phyloP scores from a whole-genome alignment of 1,140 invertebrate genomes.

The Dolichoris vasculosae region DNA sequence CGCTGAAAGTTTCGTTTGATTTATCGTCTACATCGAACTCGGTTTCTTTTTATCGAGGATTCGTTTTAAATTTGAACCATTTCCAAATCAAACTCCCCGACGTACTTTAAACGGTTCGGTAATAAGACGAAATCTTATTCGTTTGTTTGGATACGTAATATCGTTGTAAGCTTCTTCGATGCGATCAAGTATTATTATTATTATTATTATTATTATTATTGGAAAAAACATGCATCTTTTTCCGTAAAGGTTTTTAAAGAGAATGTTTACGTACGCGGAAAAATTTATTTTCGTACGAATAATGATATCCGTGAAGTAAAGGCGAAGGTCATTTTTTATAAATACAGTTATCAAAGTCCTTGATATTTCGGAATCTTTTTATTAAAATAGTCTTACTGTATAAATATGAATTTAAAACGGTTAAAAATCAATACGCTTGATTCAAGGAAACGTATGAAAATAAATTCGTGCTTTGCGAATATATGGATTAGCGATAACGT shows the following conservation, averaged over 20 bases:
- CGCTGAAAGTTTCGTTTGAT: too few relatives aligned
- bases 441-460: not conserved
- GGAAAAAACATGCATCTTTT: too few relatives aligned
- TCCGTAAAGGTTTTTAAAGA: not conserved
- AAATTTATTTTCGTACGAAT: not conserved
- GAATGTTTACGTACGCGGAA: not conserved
- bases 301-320: not conserved
- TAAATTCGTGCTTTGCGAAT: not conserved
- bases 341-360: not conserved
- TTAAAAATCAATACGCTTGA: not conserved
- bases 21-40: too few relatives aligned
- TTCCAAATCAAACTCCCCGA: too few relatives aligned
- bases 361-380: not conserved
- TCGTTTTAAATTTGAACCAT: too few relatives aligned
- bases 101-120: too few relatives aligned
- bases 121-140: too few relatives aligned
- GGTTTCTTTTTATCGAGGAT: too few relatives aligned
- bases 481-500: not conserved
- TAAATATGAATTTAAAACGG: not conserved
- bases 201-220: too few relatives aligned
- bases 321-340: not conserved
- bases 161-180: too few relatives aligned
- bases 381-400: not conserved
- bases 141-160: too few relatives aligned
- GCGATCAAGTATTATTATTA: too few relatives aligned